Base-by-base conservation (phyloP, 2,113 vertebrate species). In the Siniperca knerii region DNA sequence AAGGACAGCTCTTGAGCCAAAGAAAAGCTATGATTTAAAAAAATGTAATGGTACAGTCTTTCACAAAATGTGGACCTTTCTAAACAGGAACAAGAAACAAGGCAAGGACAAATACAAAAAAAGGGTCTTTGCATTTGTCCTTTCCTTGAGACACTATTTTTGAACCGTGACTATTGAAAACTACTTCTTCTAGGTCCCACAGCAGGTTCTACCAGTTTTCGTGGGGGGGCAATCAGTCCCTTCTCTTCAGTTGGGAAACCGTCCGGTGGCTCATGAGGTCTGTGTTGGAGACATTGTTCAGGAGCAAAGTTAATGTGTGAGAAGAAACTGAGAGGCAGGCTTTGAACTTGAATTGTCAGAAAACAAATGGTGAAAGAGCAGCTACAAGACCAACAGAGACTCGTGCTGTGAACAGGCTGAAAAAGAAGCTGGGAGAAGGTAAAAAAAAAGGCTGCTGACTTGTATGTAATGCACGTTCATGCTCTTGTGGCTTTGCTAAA, bases 401-500 rank as follows among this genome's bases (percentile, higher is more conserved):
- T 52, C 0, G 4, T 25, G 12, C 40, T 54, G 12, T 13, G n/a
- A 79, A 62, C 6, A 25, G 9, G 57, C 5, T 9, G 11, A n/a
- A 60, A 40, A 18, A 54, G 16, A 66, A 37, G n/a, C 13, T 37
- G 18, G 4, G 9, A 55, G 13, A 50, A 23, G 15, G 37, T 1
- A 23, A 52, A 20, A 44, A 44, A 42, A 42, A 55, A 9, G 4
- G 42, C 54, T n/a, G 67, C 50, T 18, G 40, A 37, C 20, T 66
- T 52, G 25, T 50, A 75, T 75, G 54, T 67, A 25, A 40, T 46
- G 20, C 74, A 88, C 29, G 8, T 84, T 37, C 4, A 54, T n/a
- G 52, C 84, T 69, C 65, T 35, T 25, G 74, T 68, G 64, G 61
- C 65, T 69, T 57, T 11, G 8, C 25, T 42, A 46, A 65, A 64